A percentile compares a stretch with the other conserved stretches of the same genome.
phyloP scores from a whole-genome alignment of 2,888 invertebrate genomes.

The Melanotus villosus region DNA sequence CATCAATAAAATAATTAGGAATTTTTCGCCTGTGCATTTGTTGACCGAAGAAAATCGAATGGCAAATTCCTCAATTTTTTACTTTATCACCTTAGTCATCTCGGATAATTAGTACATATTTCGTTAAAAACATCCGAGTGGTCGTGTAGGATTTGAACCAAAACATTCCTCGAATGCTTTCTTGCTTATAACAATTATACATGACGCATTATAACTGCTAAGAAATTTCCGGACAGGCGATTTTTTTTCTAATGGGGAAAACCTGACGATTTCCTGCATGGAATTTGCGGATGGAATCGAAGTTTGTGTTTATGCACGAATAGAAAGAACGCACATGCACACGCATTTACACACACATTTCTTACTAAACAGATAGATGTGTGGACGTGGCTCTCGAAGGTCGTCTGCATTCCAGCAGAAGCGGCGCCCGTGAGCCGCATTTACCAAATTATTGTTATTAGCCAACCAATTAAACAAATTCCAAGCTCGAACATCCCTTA shows the following conservation, averaged over 20 bases:
- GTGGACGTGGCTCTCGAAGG: slow-evolving; percentile 55
- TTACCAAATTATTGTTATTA: slow-evolving; percentile 52
- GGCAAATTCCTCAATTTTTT: neutral
- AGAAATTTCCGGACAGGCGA: too few relatives aligned
- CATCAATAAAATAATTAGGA: too few relatives aligned
- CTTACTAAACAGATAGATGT: slow-evolving; percentile 41
- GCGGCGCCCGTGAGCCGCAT: slow-evolving; percentile 58
- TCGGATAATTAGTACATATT: neutral
- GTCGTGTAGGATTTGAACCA: slow-evolving; percentile 27
- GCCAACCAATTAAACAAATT: slow-evolving; percentile 47
- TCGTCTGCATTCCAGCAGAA: slow-evolving; percentile 61
- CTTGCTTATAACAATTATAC: slow-evolving; percentile 4
- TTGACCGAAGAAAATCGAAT: too few relatives aligned
- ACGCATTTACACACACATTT: slow-evolving; percentile 21
- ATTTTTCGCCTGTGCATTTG: too few relatives aligned
- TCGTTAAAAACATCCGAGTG: slow-evolving; percentile 5
- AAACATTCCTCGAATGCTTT: slow-evolving; percentile 34
- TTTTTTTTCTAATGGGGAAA: too few relatives aligned
- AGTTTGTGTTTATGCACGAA: too few relatives aligned
- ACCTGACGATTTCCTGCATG: too few relatives aligned
- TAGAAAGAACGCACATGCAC: slow-evolving; percentile 15
- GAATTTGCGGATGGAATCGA: too few relatives aligned
- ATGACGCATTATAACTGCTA: too few relatives aligned
- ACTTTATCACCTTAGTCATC: neutral
- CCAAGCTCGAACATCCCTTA: slow-evolving; percentile 39